Conservation (phyloP, 53 echinoderm and acorn worm species). For the Pentamera pediparva region DNA sequence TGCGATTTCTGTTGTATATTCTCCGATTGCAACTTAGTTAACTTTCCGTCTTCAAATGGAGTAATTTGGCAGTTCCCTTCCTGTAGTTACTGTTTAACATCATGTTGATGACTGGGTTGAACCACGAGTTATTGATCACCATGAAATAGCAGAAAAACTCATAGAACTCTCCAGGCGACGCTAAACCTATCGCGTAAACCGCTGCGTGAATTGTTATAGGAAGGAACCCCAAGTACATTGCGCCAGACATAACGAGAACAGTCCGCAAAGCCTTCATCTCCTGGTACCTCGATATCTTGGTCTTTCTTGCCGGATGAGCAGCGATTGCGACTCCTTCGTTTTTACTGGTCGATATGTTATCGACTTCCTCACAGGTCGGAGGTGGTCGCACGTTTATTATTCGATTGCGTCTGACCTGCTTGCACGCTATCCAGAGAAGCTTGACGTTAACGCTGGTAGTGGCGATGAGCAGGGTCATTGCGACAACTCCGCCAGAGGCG, state of each 20-base stretch:
- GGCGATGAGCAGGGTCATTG: background rate
- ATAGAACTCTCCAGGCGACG: background rate
- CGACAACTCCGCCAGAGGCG: background rate
- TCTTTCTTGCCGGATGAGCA: background rate
- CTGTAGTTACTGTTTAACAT: constrained; percentile 9
- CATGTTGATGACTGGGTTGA: constrained; percentile 9
- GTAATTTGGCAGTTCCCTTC: background rate
- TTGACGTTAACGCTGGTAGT: constrained; percentile 6
- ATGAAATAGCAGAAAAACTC: constrained; percentile 3
- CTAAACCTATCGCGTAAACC: background rate
- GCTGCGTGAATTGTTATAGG: background rate
- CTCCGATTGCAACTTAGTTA: background rate
- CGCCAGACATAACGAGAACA: background rate
- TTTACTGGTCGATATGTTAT: background rate
- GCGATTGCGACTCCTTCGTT: background rate
- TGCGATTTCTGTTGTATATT: background rate
- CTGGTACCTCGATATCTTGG: background rate
- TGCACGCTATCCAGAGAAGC: background rate
- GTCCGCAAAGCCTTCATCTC: constrained; percentile 26
- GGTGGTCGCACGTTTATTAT: background rate
- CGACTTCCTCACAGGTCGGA: background rate
- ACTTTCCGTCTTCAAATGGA: background rate
- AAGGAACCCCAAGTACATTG: background rate
- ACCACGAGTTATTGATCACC: constrained; percentile 6
- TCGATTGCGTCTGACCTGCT: constrained; percentile 15